These are phyloP conservation scores for Lepidostoma basale DNA, from an alignment of 1,140 invertebrate species.

Conservation along the genomic window DNA sequence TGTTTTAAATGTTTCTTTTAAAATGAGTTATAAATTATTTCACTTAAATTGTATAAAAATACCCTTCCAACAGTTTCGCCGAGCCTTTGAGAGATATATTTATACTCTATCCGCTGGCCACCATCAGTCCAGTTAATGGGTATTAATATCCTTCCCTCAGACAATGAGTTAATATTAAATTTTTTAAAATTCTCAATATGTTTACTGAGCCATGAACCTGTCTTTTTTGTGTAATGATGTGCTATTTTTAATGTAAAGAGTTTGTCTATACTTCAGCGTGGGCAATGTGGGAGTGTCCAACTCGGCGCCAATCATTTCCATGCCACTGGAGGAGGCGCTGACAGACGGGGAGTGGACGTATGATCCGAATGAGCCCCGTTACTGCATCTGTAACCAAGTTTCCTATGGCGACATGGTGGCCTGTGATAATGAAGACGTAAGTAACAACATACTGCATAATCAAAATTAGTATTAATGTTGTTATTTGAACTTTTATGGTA, in stretches of 20 bases:
- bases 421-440: slow-evolving; percentile 95
- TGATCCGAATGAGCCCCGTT: slow-evolving; percentile 92
- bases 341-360: slow-evolving; percentile 78
- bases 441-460: slow-evolving; percentile 46
- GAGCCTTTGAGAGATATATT: too few species aligned
- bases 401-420: slow-evolving; percentile 99
- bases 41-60: too few species aligned
- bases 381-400: slow-evolving; percentile 97
- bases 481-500: too few species aligned
- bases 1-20: too few species aligned
- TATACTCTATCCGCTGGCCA: too few species aligned
- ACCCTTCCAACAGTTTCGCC: too few species aligned
- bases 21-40: too few species aligned
- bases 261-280: slow-evolving; percentile 32
- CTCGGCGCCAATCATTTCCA: slow-evolving; percentile 40
- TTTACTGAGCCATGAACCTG: neutral
- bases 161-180: neutral
- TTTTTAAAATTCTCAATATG: neutral
- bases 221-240: neutral
- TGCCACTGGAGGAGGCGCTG: slow-evolving; percentile 59
- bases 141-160: too few species aligned
- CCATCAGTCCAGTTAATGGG: too few species aligned
- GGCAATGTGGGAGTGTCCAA: slow-evolving; percentile 42
- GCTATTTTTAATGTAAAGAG: neutral
- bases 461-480: too few species aligned